A percentile compares a stretch with the other conserved stretches of the same genome.
phyloP scores from a whole-genome alignment of 2,113 vertebrate species.

The rabbit (Oryctolagus cuniculus) region DNA sequence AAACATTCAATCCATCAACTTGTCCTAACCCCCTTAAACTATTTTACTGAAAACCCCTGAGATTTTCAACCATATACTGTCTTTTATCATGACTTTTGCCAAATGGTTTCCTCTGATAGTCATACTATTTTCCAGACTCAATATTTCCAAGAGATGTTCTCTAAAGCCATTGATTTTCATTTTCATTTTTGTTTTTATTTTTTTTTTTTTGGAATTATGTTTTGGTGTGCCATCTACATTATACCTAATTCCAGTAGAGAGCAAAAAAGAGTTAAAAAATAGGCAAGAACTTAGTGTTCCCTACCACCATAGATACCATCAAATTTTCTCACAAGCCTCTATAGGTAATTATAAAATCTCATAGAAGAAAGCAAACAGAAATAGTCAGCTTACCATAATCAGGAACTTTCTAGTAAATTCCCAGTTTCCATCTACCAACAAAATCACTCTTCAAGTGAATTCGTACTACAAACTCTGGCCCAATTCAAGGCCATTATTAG shows the following conservation, averaged over 20 bases:
- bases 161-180: not conserved
- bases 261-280: not conserved
- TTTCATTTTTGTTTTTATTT: constrained; percentile 4
- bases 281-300: not conserved
- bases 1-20: not conserved
- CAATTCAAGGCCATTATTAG: not conserved
- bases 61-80: constrained; percentile 17
- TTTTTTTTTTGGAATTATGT: not conserved
- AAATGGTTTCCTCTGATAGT: not conserved
- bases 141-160: not conserved
- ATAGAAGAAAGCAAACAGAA: not conserved
- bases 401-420: not conserved
- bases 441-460: constrained; percentile 9
- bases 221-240: not conserved
- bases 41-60: not conserved
- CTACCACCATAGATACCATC: not conserved
- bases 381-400: not conserved
- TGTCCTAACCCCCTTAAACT: not conserved
- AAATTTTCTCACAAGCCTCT: not conserved
- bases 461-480: not conserved
- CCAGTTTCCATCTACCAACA: not conserved
- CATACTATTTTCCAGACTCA: not conserved
- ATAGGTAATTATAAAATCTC: not conserved
- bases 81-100: not conserved
- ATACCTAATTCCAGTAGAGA: not conserved